Percentiles rank a stretch among this genome's conserved stretches.
phyloP scores from a whole-genome alignment of 2,113 vertebrate species.

The Cololabis saira region DNA sequence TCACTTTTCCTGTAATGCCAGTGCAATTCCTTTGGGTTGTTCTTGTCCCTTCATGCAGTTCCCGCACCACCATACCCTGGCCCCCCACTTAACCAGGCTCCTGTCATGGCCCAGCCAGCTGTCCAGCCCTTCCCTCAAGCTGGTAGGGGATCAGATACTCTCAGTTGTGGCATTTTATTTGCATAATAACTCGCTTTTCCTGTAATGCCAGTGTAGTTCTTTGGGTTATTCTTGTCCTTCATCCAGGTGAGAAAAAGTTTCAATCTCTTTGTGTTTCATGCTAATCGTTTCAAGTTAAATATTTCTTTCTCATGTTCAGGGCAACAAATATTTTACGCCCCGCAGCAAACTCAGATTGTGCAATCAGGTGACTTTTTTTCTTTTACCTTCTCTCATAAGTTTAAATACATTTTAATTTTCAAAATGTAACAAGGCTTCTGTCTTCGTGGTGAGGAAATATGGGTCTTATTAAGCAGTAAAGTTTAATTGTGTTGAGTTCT shows the following conservation, averaged over 20 bases:
- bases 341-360: not conserved
- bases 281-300: not conserved
- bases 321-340: not conserved
- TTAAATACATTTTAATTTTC: not conserved
- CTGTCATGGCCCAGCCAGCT: too few relatives aligned
- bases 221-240: not conserved
- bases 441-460: slow-evolving; percentile 1
- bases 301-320: not conserved
- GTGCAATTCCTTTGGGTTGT: too few relatives aligned
- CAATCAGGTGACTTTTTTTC: slow-evolving; percentile 27
- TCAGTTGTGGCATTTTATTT: not conserved
- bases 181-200: not conserved
- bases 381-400: not conserved
- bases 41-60: too few relatives aligned
- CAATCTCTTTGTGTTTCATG: not conserved
- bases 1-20: too few relatives aligned
- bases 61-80: too few relatives aligned
- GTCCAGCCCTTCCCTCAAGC: fast-evolving
- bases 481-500: not conserved
- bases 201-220: not conserved
- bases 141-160: not conserved
- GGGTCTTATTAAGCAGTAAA: not conserved
- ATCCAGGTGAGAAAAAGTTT: not conserved
- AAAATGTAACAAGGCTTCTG: not conserved
- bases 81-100: too few relatives aligned